Evolutionary conservation across 1,140 invertebrate genomes (phyloP).

Genomic region (Drosophila athabasca): DNA sequence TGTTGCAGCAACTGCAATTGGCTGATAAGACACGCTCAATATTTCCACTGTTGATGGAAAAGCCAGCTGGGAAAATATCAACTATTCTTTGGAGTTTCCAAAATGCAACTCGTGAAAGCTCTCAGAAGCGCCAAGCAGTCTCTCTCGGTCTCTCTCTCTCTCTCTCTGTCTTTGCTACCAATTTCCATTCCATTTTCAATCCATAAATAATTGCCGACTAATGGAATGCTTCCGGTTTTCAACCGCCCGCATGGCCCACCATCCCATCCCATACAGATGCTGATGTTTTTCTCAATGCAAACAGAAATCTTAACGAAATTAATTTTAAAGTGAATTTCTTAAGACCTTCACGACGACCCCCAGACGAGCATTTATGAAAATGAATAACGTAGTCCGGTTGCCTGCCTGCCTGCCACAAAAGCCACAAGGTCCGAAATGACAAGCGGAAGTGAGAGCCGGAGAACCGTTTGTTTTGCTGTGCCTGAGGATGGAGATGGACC

Average conservation of each 20-base stretch:
- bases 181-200: slow-evolving; percentile 9
- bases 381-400: slow-evolving; percentile 56
- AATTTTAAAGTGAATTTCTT: slow-evolving; percentile 76
- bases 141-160: not conserved
- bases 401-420: slow-evolving; percentile 38
- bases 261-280: not conserved
- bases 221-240: slow-evolving; percentile 65
- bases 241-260: slow-evolving; percentile 51
- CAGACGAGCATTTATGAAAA: slow-evolving; percentile 56
- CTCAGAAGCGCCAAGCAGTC: no score
- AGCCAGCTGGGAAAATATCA: not conserved
- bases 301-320: slow-evolving; percentile 69
- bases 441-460: slow-evolving; percentile 63
- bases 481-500: slow-evolving; percentile 16
- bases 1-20: slow-evolving; percentile 60
- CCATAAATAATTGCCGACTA: slow-evolving; percentile 56
- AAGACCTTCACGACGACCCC: slow-evolving; percentile 28
- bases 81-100: no score
- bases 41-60: no score
- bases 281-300: slow-evolving; percentile 51
- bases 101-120: no score
- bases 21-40: slow-evolving; percentile 70
- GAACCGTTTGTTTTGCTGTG: not conserved
- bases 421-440: slow-evolving; percentile 68
- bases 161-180: not conserved